A percentile compares a stretch with the other conserved stretches of the same genome.
These are phyloP conservation scores for Cryptoprocta ferox DNA, from an alignment of 2,797 vertebrate genomes.

Conservation along the genomic window DNA sequence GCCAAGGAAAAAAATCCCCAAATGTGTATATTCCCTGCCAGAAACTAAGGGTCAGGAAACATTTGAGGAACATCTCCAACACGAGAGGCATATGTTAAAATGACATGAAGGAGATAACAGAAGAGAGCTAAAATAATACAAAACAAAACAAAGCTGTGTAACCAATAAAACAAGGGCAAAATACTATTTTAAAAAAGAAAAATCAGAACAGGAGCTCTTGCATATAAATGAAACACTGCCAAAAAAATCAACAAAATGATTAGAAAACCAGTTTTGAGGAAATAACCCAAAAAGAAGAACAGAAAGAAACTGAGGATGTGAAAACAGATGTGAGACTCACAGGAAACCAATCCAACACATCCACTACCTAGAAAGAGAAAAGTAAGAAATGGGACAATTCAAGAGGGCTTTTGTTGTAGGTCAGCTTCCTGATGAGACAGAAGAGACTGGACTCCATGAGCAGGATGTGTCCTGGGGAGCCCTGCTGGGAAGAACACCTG, in stretches of 20 bases:
- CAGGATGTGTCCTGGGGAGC: not conserved
- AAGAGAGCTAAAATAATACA: not conserved
- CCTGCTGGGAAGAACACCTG: not conserved
- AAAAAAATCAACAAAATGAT: not conserved
- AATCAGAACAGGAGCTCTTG: not conserved
- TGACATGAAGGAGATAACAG: not conserved
- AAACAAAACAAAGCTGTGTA: not conserved
- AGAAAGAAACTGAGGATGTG: not conserved
- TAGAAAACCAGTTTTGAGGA: not conserved
- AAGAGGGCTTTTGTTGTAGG: not conserved
- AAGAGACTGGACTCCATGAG: not conserved
- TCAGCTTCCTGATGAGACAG: not conserved
- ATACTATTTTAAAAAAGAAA: not conserved
- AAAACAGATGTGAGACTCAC: not conserved
- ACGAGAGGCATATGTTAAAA: not conserved
- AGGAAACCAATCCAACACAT: not conserved
- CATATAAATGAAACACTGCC: not conserved
- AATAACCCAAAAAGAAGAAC: not conserved
- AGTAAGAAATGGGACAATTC: not conserved
- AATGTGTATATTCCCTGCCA: not conserved
- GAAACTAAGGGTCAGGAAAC: not conserved
- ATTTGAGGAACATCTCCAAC: not conserved
- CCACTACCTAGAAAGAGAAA: not conserved
- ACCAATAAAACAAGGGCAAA: not conserved
- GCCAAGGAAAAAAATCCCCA: not conserved